Conservation (phyloP, 2,888 invertebrate species). For the Taenaris catops region DNA sequence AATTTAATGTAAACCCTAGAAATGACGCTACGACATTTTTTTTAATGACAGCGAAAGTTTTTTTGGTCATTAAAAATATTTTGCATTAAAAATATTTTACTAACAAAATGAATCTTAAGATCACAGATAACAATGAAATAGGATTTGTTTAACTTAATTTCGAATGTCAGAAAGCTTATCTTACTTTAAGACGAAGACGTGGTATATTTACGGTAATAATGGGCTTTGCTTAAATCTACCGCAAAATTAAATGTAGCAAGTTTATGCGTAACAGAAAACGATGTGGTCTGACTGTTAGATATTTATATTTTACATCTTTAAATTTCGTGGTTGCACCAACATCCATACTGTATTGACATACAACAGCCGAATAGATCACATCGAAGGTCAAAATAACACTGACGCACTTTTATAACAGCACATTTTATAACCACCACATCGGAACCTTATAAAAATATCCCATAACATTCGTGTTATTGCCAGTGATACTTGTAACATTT, state of each 20-base stretch:
- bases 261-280: constrained; percentile 13
- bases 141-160: neutral
- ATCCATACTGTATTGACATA: constrained; percentile 28
- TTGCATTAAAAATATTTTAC: neutral
- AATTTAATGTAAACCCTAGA: no score
- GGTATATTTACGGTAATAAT: neutral
- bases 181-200: neutral
- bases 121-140: neutral
- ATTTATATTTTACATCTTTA: constrained; percentile 24
- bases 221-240: constrained; percentile 4
- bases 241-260: constrained; percentile 1
- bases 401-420: constrained; percentile 53
- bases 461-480: constrained; percentile 21
- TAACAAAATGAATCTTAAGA: neutral
- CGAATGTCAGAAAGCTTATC: neutral
- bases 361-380: constrained; percentile 22
- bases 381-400: constrained; percentile 41
- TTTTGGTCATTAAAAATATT: neutral
- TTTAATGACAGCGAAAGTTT: neutral
- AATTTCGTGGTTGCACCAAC: constrained; percentile 21
- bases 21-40: neutral
- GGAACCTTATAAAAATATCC: constrained; percentile 57
- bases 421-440: constrained; percentile 52
- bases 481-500: constrained; percentile 14
- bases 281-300: constrained; percentile 16